phyloP scores from a whole-genome alignment of 2,888 invertebrate genomes.

The Rhingia rostrata region DNA sequence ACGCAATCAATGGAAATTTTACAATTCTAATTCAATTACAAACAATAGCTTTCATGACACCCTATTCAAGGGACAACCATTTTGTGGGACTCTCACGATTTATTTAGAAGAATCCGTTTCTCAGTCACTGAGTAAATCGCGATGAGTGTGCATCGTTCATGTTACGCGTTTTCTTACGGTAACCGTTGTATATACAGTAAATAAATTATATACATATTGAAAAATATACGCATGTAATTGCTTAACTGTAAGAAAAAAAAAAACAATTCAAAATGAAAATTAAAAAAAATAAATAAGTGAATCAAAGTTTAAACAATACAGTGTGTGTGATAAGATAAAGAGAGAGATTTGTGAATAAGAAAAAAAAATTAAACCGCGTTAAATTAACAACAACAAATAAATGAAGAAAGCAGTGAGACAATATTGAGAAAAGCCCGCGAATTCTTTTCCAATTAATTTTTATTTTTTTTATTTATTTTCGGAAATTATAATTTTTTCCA shows the following conservation, averaged over 20 bases:
- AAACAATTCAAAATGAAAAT: conserved; percentile 60
- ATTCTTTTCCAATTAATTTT: conserved; percentile 31
- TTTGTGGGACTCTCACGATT: conserved; percentile 68
- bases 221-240: conserved; percentile 76
- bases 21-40: not conserved
- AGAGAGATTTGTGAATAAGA: conserved; percentile 66
- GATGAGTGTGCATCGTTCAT: conserved; percentile 79
- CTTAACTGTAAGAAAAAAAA: conserved; percentile 69
- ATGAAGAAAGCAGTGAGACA: conserved; percentile 59
- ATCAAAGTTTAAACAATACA: conserved; percentile 69
- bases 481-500: conserved; percentile 27
- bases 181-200: conserved; percentile 75
- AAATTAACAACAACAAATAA: conserved; percentile 70
- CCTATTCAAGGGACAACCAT: conserved; percentile 58
- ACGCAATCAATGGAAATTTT: not conserved
- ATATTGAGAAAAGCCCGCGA: conserved; percentile 57
- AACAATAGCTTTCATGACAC: conserved; percentile 37
- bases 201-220: conserved; percentile 69
- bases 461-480: conserved; percentile 23
- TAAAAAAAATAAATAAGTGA: conserved; percentile 40
- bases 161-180: conserved; percentile 78
- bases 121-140: conserved; percentile 81
- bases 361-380: conserved; percentile 65
- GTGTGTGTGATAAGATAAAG: conserved; percentile 69
- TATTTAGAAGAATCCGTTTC: conserved; percentile 75